Percentiles rank a stretch among this genome's conserved stretches.
phyloP scores from a whole-genome alignment of 1,140 invertebrate species.

The Euschistus heros region DNA sequence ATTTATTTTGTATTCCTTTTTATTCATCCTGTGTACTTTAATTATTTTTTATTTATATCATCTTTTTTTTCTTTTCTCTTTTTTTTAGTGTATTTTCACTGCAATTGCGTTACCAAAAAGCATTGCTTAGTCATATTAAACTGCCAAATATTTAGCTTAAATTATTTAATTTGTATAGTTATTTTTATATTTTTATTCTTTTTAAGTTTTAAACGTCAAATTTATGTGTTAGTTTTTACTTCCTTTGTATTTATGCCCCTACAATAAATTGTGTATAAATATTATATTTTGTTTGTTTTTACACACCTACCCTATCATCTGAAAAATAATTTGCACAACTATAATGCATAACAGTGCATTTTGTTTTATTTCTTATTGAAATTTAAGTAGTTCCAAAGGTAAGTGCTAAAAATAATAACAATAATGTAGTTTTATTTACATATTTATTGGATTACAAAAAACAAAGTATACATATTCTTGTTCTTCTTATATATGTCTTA shows the following conservation, averaged over 20 bases:
- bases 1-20: neutral
- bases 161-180: slow-evolving; percentile 17
- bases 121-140: slow-evolving; percentile 17
- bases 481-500: too few species aligned
- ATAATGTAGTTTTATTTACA: too few species aligned
- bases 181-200: slow-evolving; percentile 18
- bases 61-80: neutral
- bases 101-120: slow-evolving; percentile 16
- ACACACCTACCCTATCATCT: too few species aligned
- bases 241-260: slow-evolving; percentile 12
- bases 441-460: too few species aligned
- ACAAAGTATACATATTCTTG: too few species aligned
- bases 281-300: too few species aligned
- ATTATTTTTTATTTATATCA: neutral
- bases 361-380: too few species aligned
- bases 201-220: neutral
- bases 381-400: too few species aligned
- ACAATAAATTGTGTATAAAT: slow-evolving; percentile 1
- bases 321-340: too few species aligned
- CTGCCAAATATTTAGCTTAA: slow-evolving; percentile 19
- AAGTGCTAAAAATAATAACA: too few species aligned
- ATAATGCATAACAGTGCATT: too few species aligned
- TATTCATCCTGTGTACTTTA: neutral
- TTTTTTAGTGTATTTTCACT: slow-evolving; percentile 2
- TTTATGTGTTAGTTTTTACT: slow-evolving; percentile 3